These are phyloP conservation scores for Drosophila neutralis DNA, from an alignment of 2,888 invertebrate genomes.

Conservation along the genomic window DNA sequence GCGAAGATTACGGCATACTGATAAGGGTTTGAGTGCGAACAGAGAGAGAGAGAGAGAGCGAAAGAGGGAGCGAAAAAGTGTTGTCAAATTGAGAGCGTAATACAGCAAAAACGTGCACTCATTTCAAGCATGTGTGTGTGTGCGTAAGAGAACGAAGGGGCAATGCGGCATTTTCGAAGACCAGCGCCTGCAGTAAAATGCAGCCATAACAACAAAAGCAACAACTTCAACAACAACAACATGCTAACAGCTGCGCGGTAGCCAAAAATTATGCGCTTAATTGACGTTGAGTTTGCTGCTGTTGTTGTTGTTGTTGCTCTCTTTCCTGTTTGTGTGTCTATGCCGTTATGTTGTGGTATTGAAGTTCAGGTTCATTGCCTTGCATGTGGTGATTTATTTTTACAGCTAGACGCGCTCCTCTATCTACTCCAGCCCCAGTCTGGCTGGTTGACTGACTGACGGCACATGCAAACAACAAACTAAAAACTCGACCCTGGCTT, in stretches of 20 bases:
- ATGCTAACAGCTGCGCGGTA: constrained; percentile 44
- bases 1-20: constrained; percentile 59
- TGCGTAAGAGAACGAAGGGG: constrained; percentile 28
- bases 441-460: constrained; percentile 14
- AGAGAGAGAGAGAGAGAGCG: constrained; percentile 11
- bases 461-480: constrained; percentile 37
- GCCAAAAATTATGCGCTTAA: constrained; percentile 67
- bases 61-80: constrained; percentile 15
- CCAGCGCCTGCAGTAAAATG: constrained; percentile 53
- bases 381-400: constrained; percentile 70
- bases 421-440: constrained; percentile 6
- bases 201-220: constrained; percentile 44
- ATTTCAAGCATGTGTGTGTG: constrained; percentile 11
- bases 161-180: constrained; percentile 65
- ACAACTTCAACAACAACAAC: constrained; percentile 36
- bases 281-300: constrained; percentile 45
- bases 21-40: constrained; percentile 55
- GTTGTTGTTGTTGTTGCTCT: constrained; percentile 30
- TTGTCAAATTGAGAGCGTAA: constrained; percentile 23
- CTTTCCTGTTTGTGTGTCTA: constrained; percentile 42
- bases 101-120: constrained; percentile 28
- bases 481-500: constrained; percentile 35
- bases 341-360: constrained; percentile 39
- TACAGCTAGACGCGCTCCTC: constrained; percentile 43
- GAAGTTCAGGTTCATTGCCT: constrained; percentile 80